A percentile compares a stretch with the other conserved stretches of the same genome.
These are phyloP conservation scores for Panonychus citri DNA, from an alignment of 1,140 invertebrate species.

Conservation along the genomic window DNA sequence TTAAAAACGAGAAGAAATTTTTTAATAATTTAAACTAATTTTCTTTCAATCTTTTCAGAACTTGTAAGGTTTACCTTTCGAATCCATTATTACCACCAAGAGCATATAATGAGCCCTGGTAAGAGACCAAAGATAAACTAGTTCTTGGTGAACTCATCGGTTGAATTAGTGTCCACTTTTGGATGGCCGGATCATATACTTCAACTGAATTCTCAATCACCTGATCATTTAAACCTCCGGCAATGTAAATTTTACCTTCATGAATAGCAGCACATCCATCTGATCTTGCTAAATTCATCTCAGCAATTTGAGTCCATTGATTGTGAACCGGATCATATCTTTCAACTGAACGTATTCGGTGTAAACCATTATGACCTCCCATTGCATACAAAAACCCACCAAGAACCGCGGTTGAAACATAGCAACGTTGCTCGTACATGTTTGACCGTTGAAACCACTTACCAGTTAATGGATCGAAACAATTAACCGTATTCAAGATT, in stretches of 20 bases:
- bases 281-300: constrained; percentile 38
- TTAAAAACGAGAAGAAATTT: background rate
- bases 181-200: constrained; percentile 21
- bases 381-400: constrained; percentile 55
- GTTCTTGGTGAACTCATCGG: constrained; percentile 51
- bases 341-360: constrained; percentile 7
- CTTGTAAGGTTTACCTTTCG: constrained; percentile 21
- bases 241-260: constrained; percentile 42
- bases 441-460: background rate
- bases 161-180: constrained; percentile 42
- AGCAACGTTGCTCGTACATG: constrained; percentile 9
- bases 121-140: constrained; percentile 46
- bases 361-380: constrained; percentile 13
- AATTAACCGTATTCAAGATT: constrained; percentile 43
- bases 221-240: constrained; percentile 28
- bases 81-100: constrained; percentile 50
- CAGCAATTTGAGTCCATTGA: constrained; percentile 1
- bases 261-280: constrained; percentile 35
- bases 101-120: constrained; percentile 41
- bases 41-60: background rate
- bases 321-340: constrained; percentile 18
- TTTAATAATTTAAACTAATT: background rate
- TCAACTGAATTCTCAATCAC: constrained; percentile 25
- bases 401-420: constrained; percentile 35
- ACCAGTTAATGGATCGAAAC: constrained; percentile 31